A percentile compares a stretch with the other conserved stretches of the same genome.
These are phyloP conservation scores for Drosophila siamana DNA, from an alignment of 2,888 invertebrate species.

Conservation along the genomic window DNA sequence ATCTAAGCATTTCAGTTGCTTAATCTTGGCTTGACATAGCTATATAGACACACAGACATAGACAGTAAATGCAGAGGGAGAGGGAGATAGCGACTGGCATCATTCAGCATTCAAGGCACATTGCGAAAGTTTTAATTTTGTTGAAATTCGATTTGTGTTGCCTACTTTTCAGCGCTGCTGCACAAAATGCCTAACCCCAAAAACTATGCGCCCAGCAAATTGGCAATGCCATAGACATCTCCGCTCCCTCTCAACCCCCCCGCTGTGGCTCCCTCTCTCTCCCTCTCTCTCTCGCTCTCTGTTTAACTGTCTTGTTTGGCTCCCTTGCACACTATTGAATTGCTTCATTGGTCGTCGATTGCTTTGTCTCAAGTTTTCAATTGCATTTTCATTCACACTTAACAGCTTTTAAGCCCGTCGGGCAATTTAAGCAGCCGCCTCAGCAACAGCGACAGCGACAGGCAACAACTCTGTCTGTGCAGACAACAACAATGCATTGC, in stretches of 20 bases:
- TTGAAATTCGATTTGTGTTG: slow-evolving; percentile 56
- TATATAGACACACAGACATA: not conserved
- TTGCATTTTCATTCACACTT: slow-evolving; percentile 55
- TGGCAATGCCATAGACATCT: not conserved
- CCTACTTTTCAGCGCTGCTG: slow-evolving; percentile 46
- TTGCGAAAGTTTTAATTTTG: slow-evolving; percentile 45
- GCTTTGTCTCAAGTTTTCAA: slow-evolving; percentile 62
- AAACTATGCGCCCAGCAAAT: slow-evolving; percentile 19
- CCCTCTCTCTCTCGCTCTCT: not conserved
- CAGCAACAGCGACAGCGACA: slow-evolving; percentile 18
- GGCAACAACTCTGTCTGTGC: too few species aligned
- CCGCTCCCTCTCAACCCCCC: not conserved
- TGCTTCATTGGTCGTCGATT: slow-evolving; percentile 51
- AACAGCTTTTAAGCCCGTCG: slow-evolving; percentile 41
- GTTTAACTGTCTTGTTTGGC: not conserved
- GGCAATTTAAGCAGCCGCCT: slow-evolving; percentile 40
- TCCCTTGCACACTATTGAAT: slow-evolving; percentile 28
- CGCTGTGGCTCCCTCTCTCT: too few species aligned
- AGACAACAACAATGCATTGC: slow-evolving; percentile 37
- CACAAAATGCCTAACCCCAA: slow-evolving; percentile 19
- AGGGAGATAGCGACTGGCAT: not conserved
- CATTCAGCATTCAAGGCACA: slow-evolving; percentile 12
- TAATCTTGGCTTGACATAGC: slow-evolving; percentile 38
- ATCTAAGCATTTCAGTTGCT: slow-evolving; percentile 38
- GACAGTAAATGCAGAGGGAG: not conserved